These are phyloP conservation scores for Argynnis bischoffii DNA, from an alignment of 2,888 invertebrate genomes.

Conservation along the genomic window DNA sequence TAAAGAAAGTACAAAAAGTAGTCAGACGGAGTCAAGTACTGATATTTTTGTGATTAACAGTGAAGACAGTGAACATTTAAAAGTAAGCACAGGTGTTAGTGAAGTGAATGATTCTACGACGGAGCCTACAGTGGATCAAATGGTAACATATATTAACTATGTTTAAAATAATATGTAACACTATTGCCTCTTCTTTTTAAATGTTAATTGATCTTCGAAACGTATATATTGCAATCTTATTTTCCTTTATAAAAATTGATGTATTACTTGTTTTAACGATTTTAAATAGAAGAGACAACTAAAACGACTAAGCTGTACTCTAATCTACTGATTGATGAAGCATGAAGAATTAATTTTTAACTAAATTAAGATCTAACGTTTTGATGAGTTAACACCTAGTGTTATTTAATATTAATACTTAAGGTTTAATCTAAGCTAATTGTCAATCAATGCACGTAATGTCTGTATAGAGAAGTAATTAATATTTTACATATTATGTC, in stretches of 20 bases:
- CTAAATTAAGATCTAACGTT: neutral
- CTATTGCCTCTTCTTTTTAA: conserved; percentile 3
- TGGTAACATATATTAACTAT: conserved; percentile 25
- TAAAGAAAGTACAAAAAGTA: neutral
- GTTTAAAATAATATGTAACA: neutral
- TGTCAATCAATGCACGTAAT: too few species aligned
- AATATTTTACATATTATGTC: too few species aligned
- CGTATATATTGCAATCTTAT: too few species aligned
- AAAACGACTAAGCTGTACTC: neutral
- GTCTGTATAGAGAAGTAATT: too few species aligned
- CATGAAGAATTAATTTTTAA: conserved; percentile 12
- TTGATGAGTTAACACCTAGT: too few species aligned
- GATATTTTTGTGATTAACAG: conserved; percentile 4
- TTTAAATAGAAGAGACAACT: conserved; percentile 10
- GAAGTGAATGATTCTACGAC: conserved; percentile 15
- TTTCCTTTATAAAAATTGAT: neutral
- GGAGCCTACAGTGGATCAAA: conserved; percentile 12
- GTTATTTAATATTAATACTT: too few species aligned
- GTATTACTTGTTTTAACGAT: neutral
- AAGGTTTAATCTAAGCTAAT: too few species aligned
- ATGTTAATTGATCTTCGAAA: neutral
- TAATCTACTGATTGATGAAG: conserved; percentile 10
- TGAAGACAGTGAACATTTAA: conserved; percentile 12
- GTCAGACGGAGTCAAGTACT: neutral
- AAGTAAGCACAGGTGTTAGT: conserved; percentile 4